A percentile compares a stretch with the other conserved stretches of the same genome.
phyloP scores from a whole-genome alignment of 2,888 invertebrate species.

The Allophyes oxyacanthae region DNA sequence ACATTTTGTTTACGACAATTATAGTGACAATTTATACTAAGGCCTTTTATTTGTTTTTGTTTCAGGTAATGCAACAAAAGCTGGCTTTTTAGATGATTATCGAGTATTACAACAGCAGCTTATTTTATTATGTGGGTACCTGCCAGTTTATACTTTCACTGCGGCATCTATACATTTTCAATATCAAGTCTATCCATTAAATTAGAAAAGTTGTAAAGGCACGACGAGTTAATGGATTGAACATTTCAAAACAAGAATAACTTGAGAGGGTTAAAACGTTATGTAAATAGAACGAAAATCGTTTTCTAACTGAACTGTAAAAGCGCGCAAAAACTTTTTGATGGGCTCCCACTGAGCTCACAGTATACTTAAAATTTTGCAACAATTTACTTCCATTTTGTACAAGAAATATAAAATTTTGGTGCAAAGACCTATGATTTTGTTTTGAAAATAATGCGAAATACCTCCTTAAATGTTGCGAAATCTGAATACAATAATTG shows the following conservation, averaged over 20 bases:
- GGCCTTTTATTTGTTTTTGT: conserved; percentile 53
- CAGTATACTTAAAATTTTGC: conserved; percentile 63
- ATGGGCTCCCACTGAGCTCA: conserved; percentile 68
- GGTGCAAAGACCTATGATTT: neutral
- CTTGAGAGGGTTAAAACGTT: conserved; percentile 76
- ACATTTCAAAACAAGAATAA: conserved; percentile 74
- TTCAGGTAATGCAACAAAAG: conserved; percentile 73
- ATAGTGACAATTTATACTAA: too few relatives aligned
- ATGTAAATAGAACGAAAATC: conserved; percentile 81
- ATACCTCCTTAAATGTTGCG: conserved; percentile 4
- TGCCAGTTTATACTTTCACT: too few relatives aligned
- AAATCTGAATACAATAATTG: conserved; percentile 39
- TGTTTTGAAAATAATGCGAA: neutral
- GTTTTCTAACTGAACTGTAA: conserved; percentile 77
- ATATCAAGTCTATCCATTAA: conserved; percentile 14
- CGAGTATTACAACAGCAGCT: neutral
- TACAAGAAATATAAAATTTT: neutral
- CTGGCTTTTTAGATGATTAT: conserved; percentile 1
- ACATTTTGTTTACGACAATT: neutral
- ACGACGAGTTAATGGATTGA: conserved; percentile 72
- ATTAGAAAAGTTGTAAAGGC: conserved; percentile 53
- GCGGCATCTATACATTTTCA: conserved; percentile 9
- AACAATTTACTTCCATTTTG: conserved; percentile 36
- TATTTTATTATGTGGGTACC: conserved; percentile 11
- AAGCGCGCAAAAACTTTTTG: conserved; percentile 80